These are phyloP conservation scores for Ophion slaviceki DNA, from an alignment of 2,888 invertebrate genomes.

Conservation along the genomic window DNA sequence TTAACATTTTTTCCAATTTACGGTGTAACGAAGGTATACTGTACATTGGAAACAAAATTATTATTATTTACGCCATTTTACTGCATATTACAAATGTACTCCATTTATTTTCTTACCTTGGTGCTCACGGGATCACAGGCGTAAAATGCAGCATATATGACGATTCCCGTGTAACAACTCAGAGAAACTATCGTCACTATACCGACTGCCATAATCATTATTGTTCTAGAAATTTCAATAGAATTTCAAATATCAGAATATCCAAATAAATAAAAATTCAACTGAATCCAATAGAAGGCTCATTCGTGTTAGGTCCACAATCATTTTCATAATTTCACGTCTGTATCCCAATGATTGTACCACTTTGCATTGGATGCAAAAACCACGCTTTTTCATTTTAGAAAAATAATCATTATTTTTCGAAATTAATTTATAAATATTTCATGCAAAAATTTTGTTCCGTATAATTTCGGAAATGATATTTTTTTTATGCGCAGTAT, in stretches of 20 bases:
- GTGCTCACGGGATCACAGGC: slow-evolving; percentile 94
- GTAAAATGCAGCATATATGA: slow-evolving; percentile 93
- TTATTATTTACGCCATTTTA: not conserved
- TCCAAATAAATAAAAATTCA: no score
- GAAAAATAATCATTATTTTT: no score
- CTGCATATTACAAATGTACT: slow-evolving; percentile 4
- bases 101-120: slow-evolving; percentile 82
- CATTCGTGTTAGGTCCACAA: no score
- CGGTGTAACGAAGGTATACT: not conserved
- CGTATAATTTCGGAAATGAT: not conserved
- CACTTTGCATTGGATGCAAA: no score
- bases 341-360: no score
- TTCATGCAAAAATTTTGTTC: not conserved
- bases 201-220: slow-evolving; percentile 91
- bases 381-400: no score
- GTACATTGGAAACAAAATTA: no score
- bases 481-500: not conserved
- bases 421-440: not conserved
- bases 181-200: slow-evolving; percentile 90
- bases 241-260: not conserved
- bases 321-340: no score
- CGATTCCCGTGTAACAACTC: slow-evolving; percentile 93
- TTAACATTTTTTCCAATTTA: slow-evolving; percentile 10
- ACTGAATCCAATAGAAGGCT: no score
- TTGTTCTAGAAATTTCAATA: slow-evolving; percentile 85